Conservation (phyloP, 1,140 invertebrate genomes). For the Papilio machaon region DNA sequence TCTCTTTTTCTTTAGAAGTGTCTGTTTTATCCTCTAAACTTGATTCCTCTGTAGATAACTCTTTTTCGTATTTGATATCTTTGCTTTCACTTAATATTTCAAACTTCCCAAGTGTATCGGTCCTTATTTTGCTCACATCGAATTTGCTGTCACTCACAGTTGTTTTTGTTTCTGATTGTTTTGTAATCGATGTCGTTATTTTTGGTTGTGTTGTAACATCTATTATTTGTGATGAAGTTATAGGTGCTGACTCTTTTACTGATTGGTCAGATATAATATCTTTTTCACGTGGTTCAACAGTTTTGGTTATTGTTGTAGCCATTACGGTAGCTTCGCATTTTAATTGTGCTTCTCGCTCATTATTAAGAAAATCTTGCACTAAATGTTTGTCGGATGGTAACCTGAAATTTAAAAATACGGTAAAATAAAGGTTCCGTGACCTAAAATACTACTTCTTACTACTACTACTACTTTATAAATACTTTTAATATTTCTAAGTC, state of each 20-base stretch:
- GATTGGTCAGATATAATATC: constrained; percentile 36
- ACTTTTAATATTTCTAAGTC: background rate
- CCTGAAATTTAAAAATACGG: constrained; percentile 45
- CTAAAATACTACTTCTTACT: no score
- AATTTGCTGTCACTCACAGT: constrained; percentile 55
- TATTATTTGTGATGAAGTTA: background rate
- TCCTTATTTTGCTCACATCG: constrained; percentile 68
- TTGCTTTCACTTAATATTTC: constrained; percentile 52
- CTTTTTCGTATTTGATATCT: constrained; percentile 48
- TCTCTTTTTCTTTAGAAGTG: constrained; percentile 72
- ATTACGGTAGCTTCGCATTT: constrained; percentile 58
- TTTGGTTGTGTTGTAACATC: constrained; percentile 40
- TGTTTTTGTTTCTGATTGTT: constrained; percentile 40
- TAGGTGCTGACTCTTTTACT: background rate
- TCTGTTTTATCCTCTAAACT: constrained; percentile 53
- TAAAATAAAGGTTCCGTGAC: background rate
- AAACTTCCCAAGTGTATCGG: constrained; percentile 70
- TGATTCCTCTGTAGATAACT: constrained; percentile 52
- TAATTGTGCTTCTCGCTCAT: constrained; percentile 69
- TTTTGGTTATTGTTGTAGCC: constrained; percentile 41
- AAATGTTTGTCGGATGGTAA: constrained; percentile 57
- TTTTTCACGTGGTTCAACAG: constrained; percentile 42
- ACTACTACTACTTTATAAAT: no score
- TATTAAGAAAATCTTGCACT: constrained; percentile 61
- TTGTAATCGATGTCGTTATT: constrained; percentile 30